Conservation (phyloP, 2,888 invertebrate genomes). For the Chaetoderma sp. region DNA sequence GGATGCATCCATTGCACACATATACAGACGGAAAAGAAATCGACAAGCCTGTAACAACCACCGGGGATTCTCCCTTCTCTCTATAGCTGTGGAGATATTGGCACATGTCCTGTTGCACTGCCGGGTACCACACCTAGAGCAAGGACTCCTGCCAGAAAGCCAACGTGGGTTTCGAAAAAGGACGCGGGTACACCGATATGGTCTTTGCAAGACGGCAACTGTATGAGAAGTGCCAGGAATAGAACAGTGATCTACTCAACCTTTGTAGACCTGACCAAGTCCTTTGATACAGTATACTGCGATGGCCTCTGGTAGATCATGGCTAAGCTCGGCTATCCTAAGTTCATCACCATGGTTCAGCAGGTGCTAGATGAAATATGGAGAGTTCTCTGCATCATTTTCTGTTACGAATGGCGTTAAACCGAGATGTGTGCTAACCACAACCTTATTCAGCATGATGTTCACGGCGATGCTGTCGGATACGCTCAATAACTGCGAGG, state of each 20-base stretch:
- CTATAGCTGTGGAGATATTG: conserved; percentile 26
- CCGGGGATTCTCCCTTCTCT: conserved; percentile 24
- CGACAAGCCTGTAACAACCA: conserved; percentile 23
- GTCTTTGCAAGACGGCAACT: too few species aligned
- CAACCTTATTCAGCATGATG: conserved; percentile 17
- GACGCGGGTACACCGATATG: too few species aligned
- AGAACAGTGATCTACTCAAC: too few species aligned
- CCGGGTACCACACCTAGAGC: too few species aligned
- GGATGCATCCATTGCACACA: conserved; percentile 30
- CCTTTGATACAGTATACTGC: too few species aligned
- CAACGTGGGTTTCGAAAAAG: too few species aligned
- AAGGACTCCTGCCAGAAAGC: too few species aligned
- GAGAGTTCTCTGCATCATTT: conserved; percentile 10
- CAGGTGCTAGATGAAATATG: conserved; percentile 17
- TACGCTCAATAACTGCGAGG: conserved; percentile 14
- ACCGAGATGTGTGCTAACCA: conserved; percentile 25
- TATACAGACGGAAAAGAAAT: conserved; percentile 18
- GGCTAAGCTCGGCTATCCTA: conserved; percentile 20
- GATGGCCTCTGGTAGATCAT: conserved; percentile 23
- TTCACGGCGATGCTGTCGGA: conserved; percentile 21
- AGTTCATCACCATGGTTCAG: conserved; percentile 13
- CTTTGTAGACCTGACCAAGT: too few species aligned
- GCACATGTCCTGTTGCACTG: conserved; percentile 29
- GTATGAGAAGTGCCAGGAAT: too few species aligned
- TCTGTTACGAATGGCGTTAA: conserved; percentile 23